Conservation (phyloP, 2,797 vertebrate species). For the Oryzias sinensis region DNA sequence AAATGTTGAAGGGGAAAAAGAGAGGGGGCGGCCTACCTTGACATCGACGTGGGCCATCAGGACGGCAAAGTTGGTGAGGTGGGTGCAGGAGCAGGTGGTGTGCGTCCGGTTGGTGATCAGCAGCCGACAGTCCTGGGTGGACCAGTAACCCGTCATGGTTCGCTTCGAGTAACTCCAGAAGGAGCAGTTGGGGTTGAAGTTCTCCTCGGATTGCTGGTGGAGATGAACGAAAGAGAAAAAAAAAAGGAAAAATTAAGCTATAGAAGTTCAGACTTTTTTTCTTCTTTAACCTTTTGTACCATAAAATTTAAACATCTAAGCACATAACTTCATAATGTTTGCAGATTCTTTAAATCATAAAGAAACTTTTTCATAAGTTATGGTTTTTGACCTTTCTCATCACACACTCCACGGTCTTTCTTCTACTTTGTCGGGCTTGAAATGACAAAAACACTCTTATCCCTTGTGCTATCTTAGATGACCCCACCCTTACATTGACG, state of each 20-base stretch:
- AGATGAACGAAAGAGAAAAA: background rate
- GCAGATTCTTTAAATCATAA: constrained; percentile 45
- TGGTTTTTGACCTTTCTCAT: constrained; percentile 60
- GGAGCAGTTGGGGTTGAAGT: constrained; percentile 98
- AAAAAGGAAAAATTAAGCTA: background rate
- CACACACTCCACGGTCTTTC: constrained; percentile 55
- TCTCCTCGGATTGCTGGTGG: constrained; percentile 91
- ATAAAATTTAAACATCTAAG: no score
- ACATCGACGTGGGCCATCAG: constrained; percentile 97
- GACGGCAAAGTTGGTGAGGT: constrained; percentile 96
- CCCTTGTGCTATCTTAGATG: no score
- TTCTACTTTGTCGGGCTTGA: constrained; percentile 25
- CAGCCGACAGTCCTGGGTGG: constrained; percentile 94
- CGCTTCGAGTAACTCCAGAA: constrained; percentile 98
- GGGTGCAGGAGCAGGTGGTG: constrained; percentile 96
- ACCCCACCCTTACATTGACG: no score
- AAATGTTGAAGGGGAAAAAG: background rate
- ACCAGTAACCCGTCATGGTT: constrained; percentile 95
- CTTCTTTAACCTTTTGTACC: background rate
- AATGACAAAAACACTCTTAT: constrained; percentile 24
- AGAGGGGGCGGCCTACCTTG: constrained; percentile 79
- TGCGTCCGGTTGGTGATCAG: constrained; percentile 92
- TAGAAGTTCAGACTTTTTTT: constrained; percentile 12
- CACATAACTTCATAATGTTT: constrained; percentile 2
- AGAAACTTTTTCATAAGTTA: constrained; percentile 35